A percentile compares a stretch with the other conserved stretches of the same genome.
Conservation (phyloP, 2,113 vertebrate genomes). For the Centropus unirufus region DNA sequence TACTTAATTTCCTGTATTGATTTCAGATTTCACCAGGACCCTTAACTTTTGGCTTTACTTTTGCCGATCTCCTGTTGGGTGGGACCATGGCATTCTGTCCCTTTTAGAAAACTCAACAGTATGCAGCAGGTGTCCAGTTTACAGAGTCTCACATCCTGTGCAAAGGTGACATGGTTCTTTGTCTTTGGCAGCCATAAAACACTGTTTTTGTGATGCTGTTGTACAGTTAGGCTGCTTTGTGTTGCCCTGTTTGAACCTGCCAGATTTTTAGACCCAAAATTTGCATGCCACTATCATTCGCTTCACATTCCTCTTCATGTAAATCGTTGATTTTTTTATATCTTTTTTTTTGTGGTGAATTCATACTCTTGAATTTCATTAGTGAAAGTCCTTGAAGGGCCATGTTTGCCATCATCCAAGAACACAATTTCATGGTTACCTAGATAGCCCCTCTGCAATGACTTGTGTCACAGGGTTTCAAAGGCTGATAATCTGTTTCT, state of each 20-base stretch:
- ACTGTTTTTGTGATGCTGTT: neutral
- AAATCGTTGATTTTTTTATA: neutral
- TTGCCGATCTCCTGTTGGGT: neutral
- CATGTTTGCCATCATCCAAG: neutral
- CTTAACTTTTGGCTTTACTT: neutral
- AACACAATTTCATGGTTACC: neutral
- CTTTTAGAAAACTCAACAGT: neutral
- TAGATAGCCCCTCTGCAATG: neutral
- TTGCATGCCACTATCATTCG: neutral
- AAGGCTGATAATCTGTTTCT: conserved; percentile 5
- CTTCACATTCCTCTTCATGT: neutral
- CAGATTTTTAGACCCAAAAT: neutral
- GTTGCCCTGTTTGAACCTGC: neutral
- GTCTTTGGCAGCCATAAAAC: neutral
- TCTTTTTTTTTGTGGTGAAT: neutral
- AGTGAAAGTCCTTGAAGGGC: neutral
- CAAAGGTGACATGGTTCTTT: neutral
- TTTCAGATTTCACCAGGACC: neutral
- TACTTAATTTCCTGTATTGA: neutral
- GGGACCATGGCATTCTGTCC: neutral
- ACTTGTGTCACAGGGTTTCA: neutral
- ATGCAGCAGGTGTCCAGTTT: neutral
- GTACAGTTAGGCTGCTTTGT: neutral
- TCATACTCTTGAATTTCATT: neutral
- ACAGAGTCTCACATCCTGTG: neutral